Conservation (phyloP, 2,888 invertebrate species). For the Candidula unifasciata region DNA sequence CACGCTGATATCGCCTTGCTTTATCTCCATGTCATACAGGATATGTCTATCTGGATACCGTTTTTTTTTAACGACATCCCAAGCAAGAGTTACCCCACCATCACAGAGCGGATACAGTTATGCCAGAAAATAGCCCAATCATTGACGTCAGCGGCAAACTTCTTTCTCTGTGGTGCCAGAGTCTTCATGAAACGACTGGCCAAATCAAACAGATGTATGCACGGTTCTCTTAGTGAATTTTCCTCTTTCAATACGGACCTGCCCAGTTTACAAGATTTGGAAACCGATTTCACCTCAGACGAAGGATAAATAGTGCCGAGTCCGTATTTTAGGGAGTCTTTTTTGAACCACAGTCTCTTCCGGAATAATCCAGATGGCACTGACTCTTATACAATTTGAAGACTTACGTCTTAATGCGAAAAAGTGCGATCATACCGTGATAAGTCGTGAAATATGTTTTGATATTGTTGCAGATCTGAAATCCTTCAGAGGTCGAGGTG, state of each 20-base stretch:
- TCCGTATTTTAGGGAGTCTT: slow-evolving; percentile 68
- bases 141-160: slow-evolving; percentile 89
- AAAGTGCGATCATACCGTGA: slow-evolving; percentile 70
- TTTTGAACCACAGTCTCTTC: slow-evolving; percentile 57
- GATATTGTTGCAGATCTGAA: slow-evolving; percentile 88
- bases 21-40: slow-evolving; percentile 63
- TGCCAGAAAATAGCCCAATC: slow-evolving; percentile 94
- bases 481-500: slow-evolving; percentile 88
- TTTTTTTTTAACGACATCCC: slow-evolving; percentile 78
- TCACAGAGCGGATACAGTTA: slow-evolving; percentile 96
- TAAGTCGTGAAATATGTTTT: slow-evolving; percentile 78
- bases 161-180: slow-evolving; percentile 94
- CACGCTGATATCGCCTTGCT: background rate
- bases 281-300: slow-evolving; percentile 64
- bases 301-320: slow-evolving; percentile 67
- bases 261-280: slow-evolving; percentile 68
- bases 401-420: slow-evolving; percentile 66
- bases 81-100: slow-evolving; percentile 87
- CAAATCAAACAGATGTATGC: slow-evolving; percentile 95
- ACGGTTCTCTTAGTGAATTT: slow-evolving; percentile 81
- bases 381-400: slow-evolving; percentile 75
- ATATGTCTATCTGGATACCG: slow-evolving; percentile 77
- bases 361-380: slow-evolving; percentile 65
- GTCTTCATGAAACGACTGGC: slow-evolving; percentile 98
- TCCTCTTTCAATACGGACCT: slow-evolving; percentile 69